Percentiles rank a stretch among this genome's conserved stretches.
These are phyloP conservation scores for Masticophis lateralis DNA, from an alignment of 2,797 vertebrate species.

Conservation along the genomic window DNA sequence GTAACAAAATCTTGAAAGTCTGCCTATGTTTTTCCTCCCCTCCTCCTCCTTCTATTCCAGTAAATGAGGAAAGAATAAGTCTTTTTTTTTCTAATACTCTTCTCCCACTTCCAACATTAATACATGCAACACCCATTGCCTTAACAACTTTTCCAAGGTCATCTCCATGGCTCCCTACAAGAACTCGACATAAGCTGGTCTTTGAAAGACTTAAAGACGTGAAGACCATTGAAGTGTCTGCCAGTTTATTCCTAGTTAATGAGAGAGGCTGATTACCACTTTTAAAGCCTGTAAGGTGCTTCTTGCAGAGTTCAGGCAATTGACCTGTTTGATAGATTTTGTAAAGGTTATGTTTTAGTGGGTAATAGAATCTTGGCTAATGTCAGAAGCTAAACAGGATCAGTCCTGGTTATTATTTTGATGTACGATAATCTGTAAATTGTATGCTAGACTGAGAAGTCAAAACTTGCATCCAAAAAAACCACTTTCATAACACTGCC, in stretches of 20 bases:
- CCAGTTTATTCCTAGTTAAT: neutral
- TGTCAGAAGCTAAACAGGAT: neutral
- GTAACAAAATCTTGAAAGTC: neutral
- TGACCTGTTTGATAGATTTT: neutral
- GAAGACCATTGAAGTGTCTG: neutral
- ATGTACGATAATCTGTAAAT: neutral
- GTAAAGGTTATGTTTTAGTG: neutral
- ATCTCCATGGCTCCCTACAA: neutral
- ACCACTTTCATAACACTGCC: neutral
- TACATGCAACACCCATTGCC: neutral
- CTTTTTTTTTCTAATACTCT: neutral
- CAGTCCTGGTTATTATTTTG: neutral
- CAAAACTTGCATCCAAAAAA: neutral
- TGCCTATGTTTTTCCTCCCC: neutral
- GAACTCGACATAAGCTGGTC: neutral
- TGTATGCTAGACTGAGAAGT: neutral
- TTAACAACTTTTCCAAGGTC: neutral
- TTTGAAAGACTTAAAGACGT: neutral
- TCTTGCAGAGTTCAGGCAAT: neutral
- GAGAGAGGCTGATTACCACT: neutral
- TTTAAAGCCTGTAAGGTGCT: neutral
- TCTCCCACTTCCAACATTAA: neutral
- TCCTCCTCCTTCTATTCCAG: neutral
- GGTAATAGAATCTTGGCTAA: neutral
- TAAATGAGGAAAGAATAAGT: neutral